phyloP scores from a whole-genome alignment of 2,113 vertebrate genomes.

The Felis chaus region DNA sequence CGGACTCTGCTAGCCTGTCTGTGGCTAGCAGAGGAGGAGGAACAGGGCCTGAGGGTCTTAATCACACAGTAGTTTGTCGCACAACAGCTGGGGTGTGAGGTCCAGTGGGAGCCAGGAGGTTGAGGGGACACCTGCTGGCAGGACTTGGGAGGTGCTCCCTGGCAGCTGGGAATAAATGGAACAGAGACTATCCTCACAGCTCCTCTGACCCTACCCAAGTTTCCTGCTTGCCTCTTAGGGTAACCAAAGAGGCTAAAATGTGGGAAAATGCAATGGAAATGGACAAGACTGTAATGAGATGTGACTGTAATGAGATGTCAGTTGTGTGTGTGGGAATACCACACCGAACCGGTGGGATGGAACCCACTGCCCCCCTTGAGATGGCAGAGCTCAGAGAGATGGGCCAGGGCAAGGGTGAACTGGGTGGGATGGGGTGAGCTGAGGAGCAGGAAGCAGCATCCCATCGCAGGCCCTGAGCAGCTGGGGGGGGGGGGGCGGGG shows the following conservation, averaged over 20 bases:
- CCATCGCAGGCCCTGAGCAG: accelerated
- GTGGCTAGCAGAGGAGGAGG: too few relatives aligned
- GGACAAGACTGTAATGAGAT: too few relatives aligned
- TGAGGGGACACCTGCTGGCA: too few relatives aligned
- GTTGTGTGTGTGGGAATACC: neutral
- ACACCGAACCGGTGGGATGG: neutral
- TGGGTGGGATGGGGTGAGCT: too few relatives aligned
- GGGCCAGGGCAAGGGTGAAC: neutral
- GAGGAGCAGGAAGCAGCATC: neutral
- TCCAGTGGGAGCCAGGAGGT: accelerated
- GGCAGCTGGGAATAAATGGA: neutral
- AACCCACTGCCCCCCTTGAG: neutral
- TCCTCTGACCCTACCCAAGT: too few relatives aligned
- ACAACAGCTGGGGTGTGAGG: neutral
- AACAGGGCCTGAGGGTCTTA: neutral
- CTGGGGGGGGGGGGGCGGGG: accelerated
- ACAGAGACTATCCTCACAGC: too few relatives aligned
- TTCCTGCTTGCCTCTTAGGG: neutral
- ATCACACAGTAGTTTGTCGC: too few relatives aligned
- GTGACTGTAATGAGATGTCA: too few relatives aligned
- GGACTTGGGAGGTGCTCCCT: neutral
- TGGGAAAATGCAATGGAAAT: neutral
- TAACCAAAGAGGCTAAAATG: neutral
- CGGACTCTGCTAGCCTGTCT: neutral
- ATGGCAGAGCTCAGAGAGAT: neutral